Evolutionary conservation across 2,113 vertebrate genomes (phyloP), one percentile per base, ranked within the genome.

Genomic region (Origma solitaria): DNA sequence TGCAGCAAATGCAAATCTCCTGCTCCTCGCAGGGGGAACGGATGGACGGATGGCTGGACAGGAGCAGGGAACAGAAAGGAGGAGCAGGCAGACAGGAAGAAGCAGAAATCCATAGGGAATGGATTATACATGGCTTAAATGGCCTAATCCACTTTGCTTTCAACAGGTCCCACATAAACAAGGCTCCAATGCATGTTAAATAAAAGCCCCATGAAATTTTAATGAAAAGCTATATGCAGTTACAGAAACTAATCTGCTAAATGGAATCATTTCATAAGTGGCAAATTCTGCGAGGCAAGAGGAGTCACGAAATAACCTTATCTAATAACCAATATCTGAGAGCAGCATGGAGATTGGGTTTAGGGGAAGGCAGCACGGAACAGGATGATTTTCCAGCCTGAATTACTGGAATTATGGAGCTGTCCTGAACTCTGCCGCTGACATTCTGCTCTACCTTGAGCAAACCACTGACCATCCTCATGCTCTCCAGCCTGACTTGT

Each of bases 131-230:
- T 56, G 69, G 86, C 65, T 92, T 92, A 64, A 88, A 81, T 0
- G 8, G 78, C 22, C 61, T 92, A 95, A 94, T 96, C 96, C 80
- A 93, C 77, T 82, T 83, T 58, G 49, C 50, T 78, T 95, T 64
- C 92, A 93, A 86, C 71, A 86, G 87, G 86, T 90, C 82, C 81
- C 76, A 57, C 49, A 83, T n/a, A 96, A 95, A 93, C 86, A 95
- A 92, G 76, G 58, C 76, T 72, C 58, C 71, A 88, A 7, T 22
- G 58, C 70, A 42, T 10, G 56, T 86, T 92, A 90, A 95, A 94
- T 81, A 92, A 93, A 92, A 94, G 47, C 68, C 68, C 86, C 51
- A 47, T 93, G 86, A 97, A 95, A 93, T 93, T 77, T 72, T 70
- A 86, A 83, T 90, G 71, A 86, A 94, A 86, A 88, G 82, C 71